These are phyloP conservation scores for Psittacus erithacus DNA, from an alignment of 2,113 vertebrate genomes.

Conservation along the genomic window DNA sequence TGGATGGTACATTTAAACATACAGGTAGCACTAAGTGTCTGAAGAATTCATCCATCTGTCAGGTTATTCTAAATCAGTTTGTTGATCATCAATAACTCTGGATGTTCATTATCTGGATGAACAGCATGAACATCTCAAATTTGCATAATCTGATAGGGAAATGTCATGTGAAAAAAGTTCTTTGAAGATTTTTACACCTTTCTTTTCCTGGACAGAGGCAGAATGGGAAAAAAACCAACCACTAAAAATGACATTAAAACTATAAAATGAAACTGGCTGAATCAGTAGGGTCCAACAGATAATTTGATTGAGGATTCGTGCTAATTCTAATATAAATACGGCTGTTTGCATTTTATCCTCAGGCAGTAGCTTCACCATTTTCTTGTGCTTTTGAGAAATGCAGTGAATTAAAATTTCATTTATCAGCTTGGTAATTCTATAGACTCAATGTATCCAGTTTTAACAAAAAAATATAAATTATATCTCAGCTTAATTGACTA, in stretches of 20 bases:
- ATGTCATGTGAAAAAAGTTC: not conserved
- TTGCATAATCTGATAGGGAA: not conserved
- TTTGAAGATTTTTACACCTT: not conserved
- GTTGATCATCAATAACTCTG: not conserved
- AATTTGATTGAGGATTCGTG: not conserved
- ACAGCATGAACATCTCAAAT: not conserved
- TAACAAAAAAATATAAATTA: not conserved
- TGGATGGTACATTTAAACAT: not conserved
- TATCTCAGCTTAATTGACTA: not conserved
- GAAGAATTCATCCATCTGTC: not conserved
- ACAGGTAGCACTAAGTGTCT: not conserved
- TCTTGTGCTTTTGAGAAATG: not conserved
- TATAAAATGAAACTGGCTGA: not conserved
- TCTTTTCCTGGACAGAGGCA: not conserved
- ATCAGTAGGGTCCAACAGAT: not conserved
- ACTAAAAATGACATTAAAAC: not conserved
- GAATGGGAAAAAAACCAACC: not conserved
- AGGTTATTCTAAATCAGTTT: not conserved
- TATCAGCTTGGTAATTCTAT: not conserved
- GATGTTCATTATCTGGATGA: not conserved
- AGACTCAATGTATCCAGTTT: not conserved
- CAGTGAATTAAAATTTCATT: not conserved
- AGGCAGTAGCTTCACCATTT: not conserved
- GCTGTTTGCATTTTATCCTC: not conserved
- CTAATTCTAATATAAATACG: not conserved